phyloP scores from a whole-genome alignment of 2,797 vertebrate species.

The Knipowitschia caucasica region DNA sequence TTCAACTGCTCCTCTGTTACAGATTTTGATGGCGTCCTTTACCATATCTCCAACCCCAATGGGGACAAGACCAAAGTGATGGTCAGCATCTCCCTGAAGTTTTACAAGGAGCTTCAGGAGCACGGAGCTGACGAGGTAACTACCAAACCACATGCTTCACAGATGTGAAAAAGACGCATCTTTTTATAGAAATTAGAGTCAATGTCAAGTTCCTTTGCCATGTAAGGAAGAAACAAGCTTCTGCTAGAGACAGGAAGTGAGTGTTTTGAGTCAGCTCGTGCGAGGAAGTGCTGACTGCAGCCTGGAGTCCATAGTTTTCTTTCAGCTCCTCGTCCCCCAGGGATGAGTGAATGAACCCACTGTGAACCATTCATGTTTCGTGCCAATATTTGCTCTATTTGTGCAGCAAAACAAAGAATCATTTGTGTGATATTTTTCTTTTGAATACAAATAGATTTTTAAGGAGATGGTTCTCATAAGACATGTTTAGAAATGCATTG shows the following conservation, averaged over 20 bases:
- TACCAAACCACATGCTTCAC: neutral
- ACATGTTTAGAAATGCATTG: constrained; percentile 2
- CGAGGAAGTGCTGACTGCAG: constrained; percentile 68
- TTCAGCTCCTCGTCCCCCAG: constrained; percentile 14
- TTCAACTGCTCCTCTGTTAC: constrained; percentile 6
- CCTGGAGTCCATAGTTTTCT: constrained; percentile 19
- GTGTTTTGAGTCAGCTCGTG: constrained; percentile 77
- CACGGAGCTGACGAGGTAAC: constrained; percentile 93
- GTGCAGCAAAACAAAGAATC: neutral
- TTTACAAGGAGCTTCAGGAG: constrained; percentile 98
- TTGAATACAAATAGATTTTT: neutral
- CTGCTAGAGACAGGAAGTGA: constrained; percentile 84
- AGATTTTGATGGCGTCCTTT: constrained; percentile 99
- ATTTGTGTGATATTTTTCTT: neutral
- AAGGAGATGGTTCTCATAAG: too few relatives aligned
- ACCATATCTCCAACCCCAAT: constrained; percentile 98
- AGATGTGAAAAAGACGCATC: neutral
- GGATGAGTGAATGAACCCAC: constrained; percentile 11
- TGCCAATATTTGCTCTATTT: neutral
- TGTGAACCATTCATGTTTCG: constrained; percentile 11
- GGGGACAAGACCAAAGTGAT: constrained; percentile 98
- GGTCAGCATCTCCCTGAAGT: constrained; percentile 99
- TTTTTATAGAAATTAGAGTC: constrained; percentile 11
- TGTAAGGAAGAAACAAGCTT: constrained; percentile 78
- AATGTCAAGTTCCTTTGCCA: constrained; percentile 51